Conservation (phyloP, 1,140 invertebrate species). For the Parasteatoda tepidariorum region DNA sequence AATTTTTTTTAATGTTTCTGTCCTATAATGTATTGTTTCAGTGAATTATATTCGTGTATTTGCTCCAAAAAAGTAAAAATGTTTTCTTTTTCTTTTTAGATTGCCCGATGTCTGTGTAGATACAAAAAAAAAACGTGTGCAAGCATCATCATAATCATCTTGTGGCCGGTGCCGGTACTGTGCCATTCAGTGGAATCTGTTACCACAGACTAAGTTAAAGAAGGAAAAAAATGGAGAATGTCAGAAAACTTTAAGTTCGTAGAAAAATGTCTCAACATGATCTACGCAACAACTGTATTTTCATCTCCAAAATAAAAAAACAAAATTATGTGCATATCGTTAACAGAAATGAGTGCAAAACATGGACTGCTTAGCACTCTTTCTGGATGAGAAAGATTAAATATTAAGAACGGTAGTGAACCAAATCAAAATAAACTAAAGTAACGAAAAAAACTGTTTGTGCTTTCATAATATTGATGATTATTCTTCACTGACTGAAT, state of each 20-base stretch:
- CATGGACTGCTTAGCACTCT: background rate
- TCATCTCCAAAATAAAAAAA: too few relatives aligned
- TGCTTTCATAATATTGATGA: too few relatives aligned
- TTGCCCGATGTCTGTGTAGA: conserved; percentile 56
- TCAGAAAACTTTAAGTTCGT: too few relatives aligned
- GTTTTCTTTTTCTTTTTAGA: conserved; percentile 25
- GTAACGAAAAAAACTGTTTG: too few relatives aligned
- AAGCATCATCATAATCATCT: conserved; percentile 25
- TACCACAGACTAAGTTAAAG: background rate
- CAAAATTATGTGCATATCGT: conserved; percentile 51
- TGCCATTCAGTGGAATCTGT: conserved; percentile 47
- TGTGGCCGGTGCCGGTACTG: conserved; percentile 21
- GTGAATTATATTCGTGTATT: too few relatives aligned
- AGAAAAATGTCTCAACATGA: too few relatives aligned
- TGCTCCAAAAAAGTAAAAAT: too few relatives aligned
- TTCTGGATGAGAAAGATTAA: background rate
- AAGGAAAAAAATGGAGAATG: background rate
- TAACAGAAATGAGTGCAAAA: background rate
- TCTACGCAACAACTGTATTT: too few relatives aligned
- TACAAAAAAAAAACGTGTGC: background rate
- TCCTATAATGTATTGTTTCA: too few relatives aligned
- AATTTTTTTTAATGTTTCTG: too few relatives aligned
- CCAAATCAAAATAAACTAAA: background rate
- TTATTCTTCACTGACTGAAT: too few relatives aligned
- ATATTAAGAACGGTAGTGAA: background rate